Base-by-base conservation (phyloP, 2,888 invertebrate genomes). In the Chirona hameri region DNA sequence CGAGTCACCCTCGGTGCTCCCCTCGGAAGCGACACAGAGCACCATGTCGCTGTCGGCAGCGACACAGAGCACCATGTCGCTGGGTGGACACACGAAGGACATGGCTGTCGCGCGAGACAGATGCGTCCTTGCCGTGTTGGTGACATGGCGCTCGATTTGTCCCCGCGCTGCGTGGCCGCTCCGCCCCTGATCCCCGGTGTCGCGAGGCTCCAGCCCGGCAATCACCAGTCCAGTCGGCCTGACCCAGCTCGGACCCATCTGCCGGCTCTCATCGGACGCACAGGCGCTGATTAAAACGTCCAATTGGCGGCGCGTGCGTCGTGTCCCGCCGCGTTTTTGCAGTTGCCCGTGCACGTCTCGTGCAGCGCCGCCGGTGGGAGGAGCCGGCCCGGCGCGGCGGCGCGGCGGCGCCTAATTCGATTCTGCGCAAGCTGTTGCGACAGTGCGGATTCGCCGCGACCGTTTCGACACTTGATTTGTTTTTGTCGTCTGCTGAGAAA, bases 391-490 rank as follows among this genome's bases (percentile, higher is more conserved):
- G 18, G 12, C 18, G 2, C n/a, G 57, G 12, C 57, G 24, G 24
- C 48, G 48, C 7, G 9, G 12, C 48, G 48, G 48, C 48, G 69
- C 29, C n/a, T 29, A 29, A 29, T 69, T 69, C 15, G 69, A 69
- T 69, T 69, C 29, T 69, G 69, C 69, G 69, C 65, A 69, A 69
- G 29, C 9, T 69, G 69, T 29, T 29, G 69, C 69, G 29, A 69
- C 69, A 29, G 69, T 29, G 2, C 29, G 15, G 27, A 69, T 69
- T 69, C 69, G 69, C 29, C 69, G 29, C 15, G 69, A 29, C n/a
- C 69, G 69, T 69, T 69, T 69, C 69, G 69, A 0, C 69, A 69
- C 29, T 1, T 69, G 69, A 69, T 69, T 69, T 69, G 69, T 69
- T 69, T 69, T 69, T 69, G 69, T 27, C 69, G 69, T 0, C 14